These are phyloP conservation scores for Cantharis rustica DNA, from an alignment of 2,888 invertebrate genomes.

Conservation along the genomic window DNA sequence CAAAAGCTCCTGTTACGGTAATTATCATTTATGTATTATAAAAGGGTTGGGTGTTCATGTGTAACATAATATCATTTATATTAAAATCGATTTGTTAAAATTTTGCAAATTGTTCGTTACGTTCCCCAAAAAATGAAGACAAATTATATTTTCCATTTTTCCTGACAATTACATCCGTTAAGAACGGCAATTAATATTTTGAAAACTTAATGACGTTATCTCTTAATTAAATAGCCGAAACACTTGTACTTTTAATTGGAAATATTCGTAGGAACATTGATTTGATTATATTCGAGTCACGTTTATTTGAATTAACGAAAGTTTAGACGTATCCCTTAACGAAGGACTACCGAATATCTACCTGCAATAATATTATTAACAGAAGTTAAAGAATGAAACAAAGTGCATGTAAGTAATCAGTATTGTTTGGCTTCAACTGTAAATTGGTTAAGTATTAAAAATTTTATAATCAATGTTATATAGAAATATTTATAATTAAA, in stretches of 20 bases:
- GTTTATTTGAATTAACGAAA: background rate
- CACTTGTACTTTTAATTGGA: background rate
- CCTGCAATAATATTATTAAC: background rate
- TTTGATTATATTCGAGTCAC: background rate
- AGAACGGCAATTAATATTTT: background rate
- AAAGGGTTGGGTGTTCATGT: too few relatives aligned
- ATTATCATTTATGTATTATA: too few relatives aligned
- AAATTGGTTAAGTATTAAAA: background rate
- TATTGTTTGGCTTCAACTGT: too few relatives aligned
- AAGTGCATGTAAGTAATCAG: too few relatives aligned
- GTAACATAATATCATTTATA: background rate
- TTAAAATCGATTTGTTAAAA: background rate
- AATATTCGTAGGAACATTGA: background rate
- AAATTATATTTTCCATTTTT: background rate
- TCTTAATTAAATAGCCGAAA: background rate
- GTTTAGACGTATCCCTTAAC: background rate
- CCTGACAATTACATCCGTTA: background rate
- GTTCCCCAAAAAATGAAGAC: background rate
- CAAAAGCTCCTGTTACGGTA: background rate
- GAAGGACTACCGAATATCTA: background rate
- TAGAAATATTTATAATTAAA: conserved; percentile 1
- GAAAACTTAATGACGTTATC: background rate
- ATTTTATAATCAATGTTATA: background rate
- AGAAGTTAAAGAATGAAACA: background rate
- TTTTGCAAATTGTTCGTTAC: background rate